A percentile compares a stretch with the other conserved stretches of the same genome.
These are phyloP conservation scores for Tadarida brasiliensis DNA, from an alignment of 2,797 vertebrate genomes.

Conservation along the genomic window DNA sequence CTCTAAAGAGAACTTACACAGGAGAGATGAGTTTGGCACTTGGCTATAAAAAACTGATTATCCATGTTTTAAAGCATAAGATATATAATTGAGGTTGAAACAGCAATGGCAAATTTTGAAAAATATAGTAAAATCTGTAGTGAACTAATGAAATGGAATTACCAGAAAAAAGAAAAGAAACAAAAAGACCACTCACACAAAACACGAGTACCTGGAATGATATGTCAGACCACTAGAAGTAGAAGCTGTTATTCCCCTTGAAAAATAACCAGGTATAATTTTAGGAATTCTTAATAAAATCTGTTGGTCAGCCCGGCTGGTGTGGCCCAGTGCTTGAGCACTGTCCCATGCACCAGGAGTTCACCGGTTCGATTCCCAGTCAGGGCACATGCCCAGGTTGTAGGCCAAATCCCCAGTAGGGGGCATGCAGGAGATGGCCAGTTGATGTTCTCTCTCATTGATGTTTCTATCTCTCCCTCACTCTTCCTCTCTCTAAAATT, in stretches of 20 bases:
- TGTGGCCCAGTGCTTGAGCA: no score
- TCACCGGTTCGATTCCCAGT: no score
- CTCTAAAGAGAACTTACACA: not conserved
- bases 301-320: not conserved
- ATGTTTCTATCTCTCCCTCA: no score
- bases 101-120: not conserved
- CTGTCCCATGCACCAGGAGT: no score
- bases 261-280: not conserved
- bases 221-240: not conserved
- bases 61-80: not conserved
- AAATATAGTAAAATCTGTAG: not conserved
- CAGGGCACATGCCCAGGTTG: no score
- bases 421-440: no score
- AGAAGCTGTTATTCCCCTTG: not conserved
- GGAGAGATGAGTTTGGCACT: not conserved
- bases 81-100: not conserved
- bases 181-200: not conserved
- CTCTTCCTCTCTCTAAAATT: no score
- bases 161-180: not conserved
- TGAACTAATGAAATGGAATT: not conserved
- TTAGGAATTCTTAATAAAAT: not conserved
- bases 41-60: not conserved
- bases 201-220: not conserved
- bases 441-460: no score
- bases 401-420: no score